Conservation (phyloP, 2,797 vertebrate species). For the Tadarida brasiliensis region DNA sequence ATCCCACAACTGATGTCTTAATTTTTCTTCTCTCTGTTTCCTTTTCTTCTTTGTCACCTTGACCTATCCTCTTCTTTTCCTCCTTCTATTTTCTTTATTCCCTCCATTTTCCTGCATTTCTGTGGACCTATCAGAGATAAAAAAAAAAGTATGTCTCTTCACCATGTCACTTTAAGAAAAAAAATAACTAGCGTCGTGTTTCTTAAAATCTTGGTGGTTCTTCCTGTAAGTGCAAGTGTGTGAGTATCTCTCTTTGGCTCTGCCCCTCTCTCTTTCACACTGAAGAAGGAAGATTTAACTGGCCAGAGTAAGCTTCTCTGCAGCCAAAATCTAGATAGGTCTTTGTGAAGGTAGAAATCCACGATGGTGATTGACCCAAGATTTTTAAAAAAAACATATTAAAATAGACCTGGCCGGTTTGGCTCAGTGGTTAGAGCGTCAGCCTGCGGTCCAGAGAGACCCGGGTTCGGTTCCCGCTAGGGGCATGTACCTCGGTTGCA, state of each 20-base stretch:
- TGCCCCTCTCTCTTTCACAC: background rate
- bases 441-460: no score
- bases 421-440: no score
- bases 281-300: background rate
- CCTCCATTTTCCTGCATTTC: background rate
- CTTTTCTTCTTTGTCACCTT: background rate
- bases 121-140: background rate
- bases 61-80: background rate
- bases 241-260: background rate
- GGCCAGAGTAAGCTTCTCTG: background rate
- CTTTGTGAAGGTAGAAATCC: background rate
- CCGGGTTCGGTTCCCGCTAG: no score
- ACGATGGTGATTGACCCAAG: background rate
- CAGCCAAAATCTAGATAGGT: background rate
- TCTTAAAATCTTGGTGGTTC: background rate
- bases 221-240: background rate
- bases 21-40: background rate
- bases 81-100: background rate
- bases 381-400: no score
- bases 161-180: background rate
- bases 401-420: no score
- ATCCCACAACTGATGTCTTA: background rate
- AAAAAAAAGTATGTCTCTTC: background rate
- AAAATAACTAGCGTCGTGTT: background rate
- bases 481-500: no score